A percentile compares a stretch with the other conserved stretches of the same genome.
phyloP scores from a whole-genome alignment of 1,140 invertebrate genomes.

The Epicauta chinensis region DNA sequence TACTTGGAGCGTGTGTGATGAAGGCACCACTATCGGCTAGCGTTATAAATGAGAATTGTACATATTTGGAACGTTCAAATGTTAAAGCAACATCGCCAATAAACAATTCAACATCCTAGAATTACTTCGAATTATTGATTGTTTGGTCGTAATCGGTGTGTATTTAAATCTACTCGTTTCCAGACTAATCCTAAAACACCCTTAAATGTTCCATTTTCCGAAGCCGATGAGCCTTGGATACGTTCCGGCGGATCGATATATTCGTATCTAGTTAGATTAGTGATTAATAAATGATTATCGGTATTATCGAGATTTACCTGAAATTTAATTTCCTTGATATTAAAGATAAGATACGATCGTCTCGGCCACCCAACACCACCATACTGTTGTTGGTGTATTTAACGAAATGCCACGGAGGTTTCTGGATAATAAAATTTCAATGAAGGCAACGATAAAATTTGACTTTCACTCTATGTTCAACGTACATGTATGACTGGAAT shows the following conservation, averaged over 20 bases:
- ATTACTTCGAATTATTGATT: constrained; percentile 39
- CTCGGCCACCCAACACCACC: constrained; percentile 58
- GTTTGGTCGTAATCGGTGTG: not conserved
- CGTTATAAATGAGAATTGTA: constrained; percentile 66
- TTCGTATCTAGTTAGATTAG: constrained; percentile 44
- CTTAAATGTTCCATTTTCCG: constrained; percentile 55
- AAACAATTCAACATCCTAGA: constrained; percentile 61
- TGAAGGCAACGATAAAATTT: no score
- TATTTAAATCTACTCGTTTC: constrained; percentile 49
- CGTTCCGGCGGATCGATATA: constrained; percentile 64
- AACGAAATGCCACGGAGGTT: constrained; percentile 67
- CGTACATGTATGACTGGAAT: constrained; percentile 63
- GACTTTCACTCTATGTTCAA: no score
- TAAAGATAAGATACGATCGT: constrained; percentile 56
- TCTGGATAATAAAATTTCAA: constrained; percentile 46
- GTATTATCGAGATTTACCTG: constrained; percentile 40
- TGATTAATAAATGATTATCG: no score
- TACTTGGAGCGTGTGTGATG: constrained; percentile 60
- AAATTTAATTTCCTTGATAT: constrained; percentile 61
- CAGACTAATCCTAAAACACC: constrained; percentile 62
- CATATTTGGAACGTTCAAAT: constrained; percentile 56
- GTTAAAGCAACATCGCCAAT: constrained; percentile 63
- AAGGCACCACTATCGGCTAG: constrained; percentile 65
- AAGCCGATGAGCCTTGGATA: constrained; percentile 57
- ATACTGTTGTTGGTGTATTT: constrained; percentile 53